Evolutionary conservation across 1,140 invertebrate genomes (phyloP).

Genomic region (Lasioglossum albipes): DNA sequence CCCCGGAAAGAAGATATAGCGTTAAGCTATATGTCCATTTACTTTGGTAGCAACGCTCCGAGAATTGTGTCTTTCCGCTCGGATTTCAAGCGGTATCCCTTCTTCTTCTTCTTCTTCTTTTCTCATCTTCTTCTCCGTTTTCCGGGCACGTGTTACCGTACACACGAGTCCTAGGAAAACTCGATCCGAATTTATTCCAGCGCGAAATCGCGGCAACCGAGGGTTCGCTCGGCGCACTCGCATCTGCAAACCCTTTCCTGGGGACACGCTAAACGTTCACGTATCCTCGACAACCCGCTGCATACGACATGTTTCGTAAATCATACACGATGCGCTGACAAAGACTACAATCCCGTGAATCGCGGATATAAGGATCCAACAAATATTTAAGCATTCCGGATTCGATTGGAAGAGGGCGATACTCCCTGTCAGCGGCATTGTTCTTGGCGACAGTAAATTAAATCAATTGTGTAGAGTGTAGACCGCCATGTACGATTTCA

Average conservation of each 20-base stretch:
- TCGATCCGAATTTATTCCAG: slow-evolving; percentile 48
- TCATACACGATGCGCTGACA: background rate
- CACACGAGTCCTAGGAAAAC: slow-evolving; percentile 35
- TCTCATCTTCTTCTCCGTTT: background rate
- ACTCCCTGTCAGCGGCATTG: too few species aligned
- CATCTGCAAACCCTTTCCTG: slow-evolving; percentile 28
- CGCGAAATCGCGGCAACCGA: background rate
- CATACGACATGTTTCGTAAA: slow-evolving; percentile 9
- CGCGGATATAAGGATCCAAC: background rate
- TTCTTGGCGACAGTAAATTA: background rate
- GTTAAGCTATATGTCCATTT: background rate
- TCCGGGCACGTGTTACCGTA: background rate
- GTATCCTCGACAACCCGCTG: background rate
- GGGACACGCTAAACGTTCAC: slow-evolving; percentile 17
- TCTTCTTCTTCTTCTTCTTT: background rate
- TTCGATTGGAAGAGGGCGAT: background rate
- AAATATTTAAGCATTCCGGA: slow-evolving; percentile 30
- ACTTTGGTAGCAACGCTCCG: background rate
- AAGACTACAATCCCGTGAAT: background rate
- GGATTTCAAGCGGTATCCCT: background rate
- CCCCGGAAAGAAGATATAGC: background rate
- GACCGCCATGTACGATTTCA: too few species aligned
- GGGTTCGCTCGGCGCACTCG: background rate
- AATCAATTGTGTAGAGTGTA: too few species aligned
- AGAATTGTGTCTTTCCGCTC: slow-evolving; percentile 2